Evolutionary conservation across 2,113 vertebrate species (phyloP), one percentile per base, ranked within the genome.

Genomic region (Columba livia): DNA sequence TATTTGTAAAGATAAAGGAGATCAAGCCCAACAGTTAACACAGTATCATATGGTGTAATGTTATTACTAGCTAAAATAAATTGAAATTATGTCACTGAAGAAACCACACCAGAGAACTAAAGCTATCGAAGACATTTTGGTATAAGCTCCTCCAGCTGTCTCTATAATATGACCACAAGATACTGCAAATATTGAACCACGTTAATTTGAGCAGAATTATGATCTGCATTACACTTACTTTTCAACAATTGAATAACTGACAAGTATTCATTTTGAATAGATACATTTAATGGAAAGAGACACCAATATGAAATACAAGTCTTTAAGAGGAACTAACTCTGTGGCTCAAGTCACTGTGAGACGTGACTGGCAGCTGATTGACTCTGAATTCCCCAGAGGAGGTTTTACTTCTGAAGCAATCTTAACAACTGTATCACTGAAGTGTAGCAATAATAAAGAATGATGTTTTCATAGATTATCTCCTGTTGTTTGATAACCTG

Each of bases 41-140:
- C 57, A 65, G 40, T 75, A 90, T 97, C 89, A 92, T 88, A 93
- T 81, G 90, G 83, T 94, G 25, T 32, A 86, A 90, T 79, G 40
- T 53, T 94, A 86, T 86, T 86, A 51, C 73, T 82, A 79, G 44
- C 65, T 84, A 84, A 94, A 94, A 95, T 80, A 83, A 78, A 90
- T 79, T 18, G 34, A 74, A 92, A 84, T 64, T 25, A 64, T 79
- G 40, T 57, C 24, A 81, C 13, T 86, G 54, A 93, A 88, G 53
- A 86, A 96, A 74, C n/a, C 53, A 19, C 16, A 75, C 7, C 10
- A 47, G 53, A 75, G 58, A 92, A 85, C 36, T 81, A 67, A 78
- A 93, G 48, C 65, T 91, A 61, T 79, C 51, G 61, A 92, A 92
- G 50, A 57, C 61, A 61, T 87, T 96, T 57, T 75, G 44, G 6